Conservation (phyloP, 1,140 invertebrate genomes). For the Drosophila lacertosa region DNA sequence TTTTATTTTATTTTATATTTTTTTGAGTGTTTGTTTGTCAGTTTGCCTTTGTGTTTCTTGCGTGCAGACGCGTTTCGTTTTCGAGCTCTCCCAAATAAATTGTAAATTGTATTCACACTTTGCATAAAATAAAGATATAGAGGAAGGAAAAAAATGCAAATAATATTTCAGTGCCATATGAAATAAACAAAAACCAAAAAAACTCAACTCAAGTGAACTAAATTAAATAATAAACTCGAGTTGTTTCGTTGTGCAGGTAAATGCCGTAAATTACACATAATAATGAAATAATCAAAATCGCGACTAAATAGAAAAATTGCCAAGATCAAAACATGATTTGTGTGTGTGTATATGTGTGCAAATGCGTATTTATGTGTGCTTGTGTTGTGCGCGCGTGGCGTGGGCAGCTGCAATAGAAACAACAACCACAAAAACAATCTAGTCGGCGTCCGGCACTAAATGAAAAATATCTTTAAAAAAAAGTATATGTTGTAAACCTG, state of each 20-base stretch:
- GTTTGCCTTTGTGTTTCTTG: slow-evolving; percentile 71
- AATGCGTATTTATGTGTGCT: neutral
- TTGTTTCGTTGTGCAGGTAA: slow-evolving; percentile 26
- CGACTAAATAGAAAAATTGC: slow-evolving; percentile 27
- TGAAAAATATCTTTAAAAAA: slow-evolving; percentile 37
- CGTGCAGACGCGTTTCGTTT: slow-evolving; percentile 71
- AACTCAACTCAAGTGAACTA: neutral
- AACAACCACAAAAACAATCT: slow-evolving; percentile 20
- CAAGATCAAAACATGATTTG: slow-evolving; percentile 29
- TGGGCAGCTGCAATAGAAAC: slow-evolving; percentile 40
- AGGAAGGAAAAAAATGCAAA: slow-evolving; percentile 1
- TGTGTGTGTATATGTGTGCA: neutral
- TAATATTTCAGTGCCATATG: slow-evolving; percentile 15
- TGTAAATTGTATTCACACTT: slow-evolving; percentile 22
- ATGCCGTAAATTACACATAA: neutral
- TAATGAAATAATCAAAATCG: neutral
- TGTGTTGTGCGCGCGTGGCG: slow-evolving; percentile 34
- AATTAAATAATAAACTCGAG: neutral
- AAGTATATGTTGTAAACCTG: slow-evolving; percentile 40
- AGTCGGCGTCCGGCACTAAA: slow-evolving; percentile 39
- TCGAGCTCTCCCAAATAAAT: slow-evolving; percentile 31
- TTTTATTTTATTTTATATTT: slow-evolving; percentile 30
- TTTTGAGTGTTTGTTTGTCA: slow-evolving; percentile 58
- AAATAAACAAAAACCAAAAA: slow-evolving; percentile 11
- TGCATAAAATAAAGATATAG: slow-evolving; percentile 10